phyloP scores from a whole-genome alignment of 2,888 invertebrate species.

The Norana najaformis region DNA sequence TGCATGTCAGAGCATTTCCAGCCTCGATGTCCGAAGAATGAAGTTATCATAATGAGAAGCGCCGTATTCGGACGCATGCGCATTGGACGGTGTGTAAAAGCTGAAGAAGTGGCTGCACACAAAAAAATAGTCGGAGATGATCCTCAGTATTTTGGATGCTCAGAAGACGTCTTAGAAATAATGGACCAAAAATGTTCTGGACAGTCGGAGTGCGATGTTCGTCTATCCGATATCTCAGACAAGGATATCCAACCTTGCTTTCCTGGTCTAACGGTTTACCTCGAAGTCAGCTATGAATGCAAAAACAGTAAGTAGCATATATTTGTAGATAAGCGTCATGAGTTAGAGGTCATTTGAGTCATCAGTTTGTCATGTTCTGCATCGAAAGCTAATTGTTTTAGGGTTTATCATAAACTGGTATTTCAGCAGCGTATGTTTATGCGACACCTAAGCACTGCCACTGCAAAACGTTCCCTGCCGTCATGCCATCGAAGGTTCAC shows the following conservation, averaged over 20 bases:
- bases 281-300: constrained; percentile 31
- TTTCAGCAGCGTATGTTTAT: background rate
- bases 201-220: constrained; percentile 26
- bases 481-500: too few relatives aligned
- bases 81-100: constrained; percentile 9
- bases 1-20: constrained; percentile 22
- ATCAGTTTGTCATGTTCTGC: background rate
- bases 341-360: background rate
- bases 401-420: background rate
- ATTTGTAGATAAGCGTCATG: background rate
- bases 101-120: background rate
- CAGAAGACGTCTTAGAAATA: constrained; percentile 26
- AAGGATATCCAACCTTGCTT: constrained; percentile 16
- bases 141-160: constrained; percentile 24
- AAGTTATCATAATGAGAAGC: constrained; percentile 18
- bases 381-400: background rate
- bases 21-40: constrained; percentile 17
- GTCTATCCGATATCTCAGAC: background rate
- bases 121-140: background rate
- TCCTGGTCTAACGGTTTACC: constrained; percentile 26
- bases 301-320: constrained; percentile 5
- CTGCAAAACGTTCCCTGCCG: too few relatives aligned
- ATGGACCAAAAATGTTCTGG: constrained; percentile 31
- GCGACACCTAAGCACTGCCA: background rate
- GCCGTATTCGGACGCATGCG: constrained; percentile 19